Conservation (phyloP, 2,888 invertebrate species). For the Drosophila cognata region DNA sequence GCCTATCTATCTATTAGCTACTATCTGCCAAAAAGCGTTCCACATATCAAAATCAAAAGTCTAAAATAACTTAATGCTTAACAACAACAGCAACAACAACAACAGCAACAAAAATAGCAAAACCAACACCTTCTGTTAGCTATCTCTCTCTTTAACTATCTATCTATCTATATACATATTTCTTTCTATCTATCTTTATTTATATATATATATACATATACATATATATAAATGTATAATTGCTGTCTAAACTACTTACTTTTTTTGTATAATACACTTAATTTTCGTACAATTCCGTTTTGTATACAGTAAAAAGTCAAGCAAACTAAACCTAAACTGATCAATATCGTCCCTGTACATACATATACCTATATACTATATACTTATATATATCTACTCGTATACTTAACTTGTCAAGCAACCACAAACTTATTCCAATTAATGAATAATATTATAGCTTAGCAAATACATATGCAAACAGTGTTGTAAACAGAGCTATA, state of each 20-base stretch:
- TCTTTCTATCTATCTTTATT: conserved; percentile 11
- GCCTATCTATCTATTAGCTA: conserved; percentile 12
- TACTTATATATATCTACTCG: conserved; percentile 42
- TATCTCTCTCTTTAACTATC: conserved; percentile 44
- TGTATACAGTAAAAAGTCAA: conserved; percentile 28
- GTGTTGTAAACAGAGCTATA: not conserved
- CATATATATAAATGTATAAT: conserved; percentile 32
- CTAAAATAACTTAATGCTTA: conserved; percentile 59
- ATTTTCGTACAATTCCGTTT: conserved; percentile 40
- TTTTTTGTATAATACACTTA: conserved; percentile 65
- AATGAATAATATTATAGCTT: not conserved
- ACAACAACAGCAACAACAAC: conserved; percentile 50
- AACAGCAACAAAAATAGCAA: conserved; percentile 39
- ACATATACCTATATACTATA: conserved; percentile 32
- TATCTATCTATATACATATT: conserved; percentile 16
- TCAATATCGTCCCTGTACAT: conserved; percentile 43
- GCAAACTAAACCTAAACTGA: conserved; percentile 36
- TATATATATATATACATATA: conserved; percentile 18
- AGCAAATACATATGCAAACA: conserved; percentile 5
- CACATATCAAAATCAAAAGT: conserved; percentile 67
- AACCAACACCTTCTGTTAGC: conserved; percentile 64
- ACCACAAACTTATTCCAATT: not conserved
- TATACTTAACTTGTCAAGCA: conserved; percentile 37
- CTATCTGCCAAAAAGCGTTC: conserved; percentile 21
- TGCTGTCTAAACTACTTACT: conserved; percentile 52